phyloP scores from a whole-genome alignment of 2,113 vertebrate species.

The Urocynchramus pylzowi region DNA sequence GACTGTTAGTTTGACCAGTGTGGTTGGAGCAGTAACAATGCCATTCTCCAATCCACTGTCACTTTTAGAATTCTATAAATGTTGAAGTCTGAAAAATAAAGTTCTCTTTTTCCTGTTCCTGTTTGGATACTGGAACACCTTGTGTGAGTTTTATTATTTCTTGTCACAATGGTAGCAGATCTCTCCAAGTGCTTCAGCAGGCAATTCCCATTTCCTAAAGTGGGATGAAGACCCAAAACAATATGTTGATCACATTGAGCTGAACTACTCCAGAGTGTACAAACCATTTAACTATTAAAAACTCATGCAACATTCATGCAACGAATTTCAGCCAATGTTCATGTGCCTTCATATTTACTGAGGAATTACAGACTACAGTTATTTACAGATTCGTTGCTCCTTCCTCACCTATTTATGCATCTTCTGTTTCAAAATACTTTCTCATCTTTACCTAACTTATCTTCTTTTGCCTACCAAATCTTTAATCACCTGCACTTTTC shows the following conservation, averaged over 20 bases:
- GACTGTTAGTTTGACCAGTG: too few species aligned
- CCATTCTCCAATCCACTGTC: too few species aligned
- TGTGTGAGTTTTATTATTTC: too few species aligned
- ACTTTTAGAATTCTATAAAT: too few species aligned
- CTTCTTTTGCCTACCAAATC: not conserved
- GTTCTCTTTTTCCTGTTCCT: too few species aligned
- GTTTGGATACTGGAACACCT: too few species aligned
- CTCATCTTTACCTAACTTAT: not conserved
- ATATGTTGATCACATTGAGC: not conserved
- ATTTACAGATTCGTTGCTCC: not conserved
- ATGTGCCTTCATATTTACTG: not conserved
- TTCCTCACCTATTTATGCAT: not conserved
- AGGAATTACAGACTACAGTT: not conserved
- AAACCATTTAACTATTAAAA: not conserved
- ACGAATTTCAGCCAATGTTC: not conserved
- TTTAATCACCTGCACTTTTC: not conserved
- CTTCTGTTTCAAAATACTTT: not conserved
- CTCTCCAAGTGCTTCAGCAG: not conserved
- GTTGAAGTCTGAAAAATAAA: too few species aligned
- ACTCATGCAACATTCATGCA: not conserved
- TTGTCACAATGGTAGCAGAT: too few species aligned
- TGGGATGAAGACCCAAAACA: not conserved
- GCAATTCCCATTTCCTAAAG: not conserved
- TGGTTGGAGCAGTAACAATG: too few species aligned
- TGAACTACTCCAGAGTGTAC: not conserved